Conservation (phyloP, 1,140 invertebrate genomes). For the Acyrthosiphon pisum region DNA sequence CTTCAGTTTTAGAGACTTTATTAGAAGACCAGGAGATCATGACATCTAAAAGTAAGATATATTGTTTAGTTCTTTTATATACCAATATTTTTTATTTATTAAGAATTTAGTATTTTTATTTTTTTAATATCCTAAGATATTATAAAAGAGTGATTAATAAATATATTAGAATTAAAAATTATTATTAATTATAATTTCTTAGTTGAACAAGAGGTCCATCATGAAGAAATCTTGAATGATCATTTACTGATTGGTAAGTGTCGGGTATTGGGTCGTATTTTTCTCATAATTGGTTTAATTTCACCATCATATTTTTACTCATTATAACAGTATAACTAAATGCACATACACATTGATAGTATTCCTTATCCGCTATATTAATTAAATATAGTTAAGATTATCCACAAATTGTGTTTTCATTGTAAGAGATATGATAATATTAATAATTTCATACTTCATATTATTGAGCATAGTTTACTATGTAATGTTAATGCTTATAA, state of each 20-base stretch:
- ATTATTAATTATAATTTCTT: slow-evolving; percentile 53
- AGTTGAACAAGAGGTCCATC: slow-evolving; percentile 45
- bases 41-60: slow-evolving; percentile 50
- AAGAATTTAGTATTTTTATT: background rate
- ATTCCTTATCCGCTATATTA: background rate
- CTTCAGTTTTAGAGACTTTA: slow-evolving; percentile 69
- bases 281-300: slow-evolving; percentile 36
- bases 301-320: slow-evolving; percentile 45
- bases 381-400: background rate
- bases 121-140: background rate
- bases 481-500: background rate
- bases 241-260: slow-evolving; percentile 53
- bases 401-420: background rate
- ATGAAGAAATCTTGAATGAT: slow-evolving; percentile 49
- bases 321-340: slow-evolving; percentile 21
- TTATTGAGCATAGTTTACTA: background rate
- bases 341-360: background rate
- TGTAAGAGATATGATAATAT: background rate
- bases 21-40: slow-evolving; percentile 68
- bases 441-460: background rate
- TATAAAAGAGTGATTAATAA: background rate
- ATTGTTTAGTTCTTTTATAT: slow-evolving; percentile 10
- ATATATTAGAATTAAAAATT: slow-evolving; percentile 39
- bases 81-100: background rate
- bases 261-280: slow-evolving; percentile 39